Base-by-base conservation (phyloP, 2,797 vertebrate genomes). In the Cyprinella venusta region DNA sequence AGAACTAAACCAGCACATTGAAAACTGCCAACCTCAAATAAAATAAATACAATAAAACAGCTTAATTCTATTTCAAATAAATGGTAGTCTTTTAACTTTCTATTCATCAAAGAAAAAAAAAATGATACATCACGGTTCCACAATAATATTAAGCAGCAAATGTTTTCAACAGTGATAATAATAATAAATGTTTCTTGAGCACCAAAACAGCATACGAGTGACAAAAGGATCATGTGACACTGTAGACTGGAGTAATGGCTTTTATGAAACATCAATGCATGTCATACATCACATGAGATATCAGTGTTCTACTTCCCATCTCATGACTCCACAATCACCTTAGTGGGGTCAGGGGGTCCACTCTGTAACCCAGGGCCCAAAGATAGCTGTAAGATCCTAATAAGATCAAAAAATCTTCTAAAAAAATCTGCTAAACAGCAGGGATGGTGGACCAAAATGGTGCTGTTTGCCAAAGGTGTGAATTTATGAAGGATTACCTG, bases 401-500 rank as follows among this genome's bases (percentile, higher is more conserved):
- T 45, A 15, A 45, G 45, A 48, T 15, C 13, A 21, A 50, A 24
- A 50, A 50, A 30, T 16, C 8, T 16, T 59, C 4, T 24, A 9
- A 59, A 42, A 26, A 9, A 18, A 16, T 54, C 54, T 64, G 54
- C 40, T 72, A 80, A 65, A 36, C 54, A 80, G 45, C 71, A 65
- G 19, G 33, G 21, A 30, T 33, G 30, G 13, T 40, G 36, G 71
- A 45, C 42, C 36, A 36, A 26, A 79, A 30, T 78, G 30, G 33
- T 45, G 63, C 52, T 67, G 42, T 61, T 42, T 63, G 70, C 81
- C 81, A 83, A 21, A 0, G 54, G 45, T 48, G 8, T 54, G 21
- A 18, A 79, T 26, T 40, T 68, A 54, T 68, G 8, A 79, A 68
- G 33, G 48, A 68, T 79, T 54, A 54, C 78, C 16, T 69, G 33